Evolutionary conservation across 2,888 invertebrate species (phyloP).

Genomic region (Phengaris alcon): DNA sequence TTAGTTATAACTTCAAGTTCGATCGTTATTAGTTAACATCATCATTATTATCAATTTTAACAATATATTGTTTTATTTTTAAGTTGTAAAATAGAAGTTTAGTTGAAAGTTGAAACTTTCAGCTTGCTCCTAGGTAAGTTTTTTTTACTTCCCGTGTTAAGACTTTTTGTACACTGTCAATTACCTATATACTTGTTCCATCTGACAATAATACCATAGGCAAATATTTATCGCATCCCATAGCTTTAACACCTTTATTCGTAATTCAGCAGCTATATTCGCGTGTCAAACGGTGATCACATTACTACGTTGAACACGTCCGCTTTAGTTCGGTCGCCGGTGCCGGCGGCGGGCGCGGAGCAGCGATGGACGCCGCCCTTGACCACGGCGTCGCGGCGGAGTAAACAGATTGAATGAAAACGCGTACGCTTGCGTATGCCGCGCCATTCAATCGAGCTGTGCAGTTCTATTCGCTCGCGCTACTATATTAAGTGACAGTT

Average conservation of each 20-base stretch:
- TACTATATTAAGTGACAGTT: too few species aligned
- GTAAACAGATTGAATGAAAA: conserved; percentile 76
- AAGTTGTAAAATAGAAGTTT: neutral
- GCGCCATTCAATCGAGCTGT: conserved; percentile 74
- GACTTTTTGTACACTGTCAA: neutral
- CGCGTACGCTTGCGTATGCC: conserved; percentile 68
- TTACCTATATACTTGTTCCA: neutral
- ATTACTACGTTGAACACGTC: conserved; percentile 34
- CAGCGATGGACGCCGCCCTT: conserved; percentile 71
- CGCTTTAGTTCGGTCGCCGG: conserved; percentile 30
- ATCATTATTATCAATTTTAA: conserved; percentile 1
- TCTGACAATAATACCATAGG: too few species aligned
- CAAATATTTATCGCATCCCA: neutral
- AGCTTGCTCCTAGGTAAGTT: neutral
- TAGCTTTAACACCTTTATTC: neutral
- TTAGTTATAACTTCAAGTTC: conserved; percentile 13
- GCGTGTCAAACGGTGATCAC: neutral
- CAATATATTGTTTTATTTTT: neutral
- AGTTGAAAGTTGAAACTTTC: too few species aligned
- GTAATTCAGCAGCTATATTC: neutral
- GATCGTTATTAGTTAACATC: neutral
- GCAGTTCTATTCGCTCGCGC: conserved; percentile 40
- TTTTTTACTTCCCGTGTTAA: neutral
- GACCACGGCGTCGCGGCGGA: conserved; percentile 64
- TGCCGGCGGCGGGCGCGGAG: conserved; percentile 46